Conservation (phyloP, 2,113 vertebrate species). For the Brachirus orientalis region DNA sequence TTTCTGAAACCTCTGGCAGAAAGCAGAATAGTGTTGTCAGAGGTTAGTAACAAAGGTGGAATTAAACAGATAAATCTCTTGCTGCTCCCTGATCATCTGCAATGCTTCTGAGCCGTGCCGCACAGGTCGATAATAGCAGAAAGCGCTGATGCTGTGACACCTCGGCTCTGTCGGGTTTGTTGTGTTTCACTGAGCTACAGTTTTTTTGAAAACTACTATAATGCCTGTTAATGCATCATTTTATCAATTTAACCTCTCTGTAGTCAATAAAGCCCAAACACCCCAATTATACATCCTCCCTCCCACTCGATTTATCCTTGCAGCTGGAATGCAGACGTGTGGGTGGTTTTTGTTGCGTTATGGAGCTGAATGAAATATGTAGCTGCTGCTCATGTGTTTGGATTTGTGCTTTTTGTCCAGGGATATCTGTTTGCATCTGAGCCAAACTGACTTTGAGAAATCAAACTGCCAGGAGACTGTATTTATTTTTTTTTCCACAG, state of each 20-base stretch:
- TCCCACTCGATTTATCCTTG: conserved; percentile 1
- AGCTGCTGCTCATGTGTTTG: conserved; percentile 23
- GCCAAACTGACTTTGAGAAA: conserved; percentile 21
- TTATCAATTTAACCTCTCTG: conserved; percentile 16
- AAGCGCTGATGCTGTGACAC: conserved; percentile 12
- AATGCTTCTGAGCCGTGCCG: conserved; percentile 17
- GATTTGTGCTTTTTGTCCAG: conserved; percentile 25
- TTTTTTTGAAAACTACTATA: background rate
- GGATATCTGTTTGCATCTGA: conserved; percentile 26
- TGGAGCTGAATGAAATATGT: conserved; percentile 39
- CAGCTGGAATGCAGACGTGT: conserved; percentile 32
- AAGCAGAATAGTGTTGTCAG: conserved; percentile 46
- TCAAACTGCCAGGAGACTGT: conserved; percentile 19
- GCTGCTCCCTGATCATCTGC: conserved; percentile 17
- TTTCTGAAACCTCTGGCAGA: conserved; percentile 36
- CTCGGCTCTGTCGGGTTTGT: conserved; percentile 14
- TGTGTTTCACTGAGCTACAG: background rate
- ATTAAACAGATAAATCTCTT: conserved; percentile 64
- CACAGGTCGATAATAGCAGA: conserved; percentile 46
- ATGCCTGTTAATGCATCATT: conserved; percentile 14
- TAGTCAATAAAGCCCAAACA: conserved; percentile 2
- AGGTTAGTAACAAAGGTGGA: conserved; percentile 48
- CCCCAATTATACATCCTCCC: background rate
- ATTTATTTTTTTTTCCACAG: conserved; percentile 27
- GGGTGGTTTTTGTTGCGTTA: conserved; percentile 54